A percentile compares a stretch with the other conserved stretches of the same genome.
Conservation (phyloP, 37 sponge, comb jelly and placozoan genomes). For the Chondrilla cf. caribensis region DNA sequence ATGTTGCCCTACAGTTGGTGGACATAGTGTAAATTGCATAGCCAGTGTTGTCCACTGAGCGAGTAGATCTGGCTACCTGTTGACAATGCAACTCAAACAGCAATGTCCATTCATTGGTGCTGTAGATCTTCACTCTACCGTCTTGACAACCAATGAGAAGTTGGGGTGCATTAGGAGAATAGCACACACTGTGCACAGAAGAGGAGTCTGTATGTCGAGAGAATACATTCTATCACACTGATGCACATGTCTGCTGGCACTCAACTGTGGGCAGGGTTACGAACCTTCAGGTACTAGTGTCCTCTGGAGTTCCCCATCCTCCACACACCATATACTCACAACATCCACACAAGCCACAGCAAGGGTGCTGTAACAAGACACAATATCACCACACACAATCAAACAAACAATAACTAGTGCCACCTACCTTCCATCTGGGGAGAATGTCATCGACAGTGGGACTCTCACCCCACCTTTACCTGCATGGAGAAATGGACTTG, state of each 20-base stretch:
- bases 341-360: slow-evolving; percentile 51
- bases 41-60: background rate
- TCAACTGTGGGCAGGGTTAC: background rate
- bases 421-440: slow-evolving; percentile 67
- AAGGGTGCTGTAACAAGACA: slow-evolving; percentile 29
- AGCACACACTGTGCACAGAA: slow-evolving; percentile 33
- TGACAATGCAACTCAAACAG: slow-evolving; percentile 19
- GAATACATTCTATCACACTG: too few relatives aligned
- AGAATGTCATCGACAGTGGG: slow-evolving; percentile 38
- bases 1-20: slow-evolving; percentile 16
- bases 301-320: slow-evolving; percentile 23
- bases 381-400: background rate
- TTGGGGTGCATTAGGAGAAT: slow-evolving; percentile 55
- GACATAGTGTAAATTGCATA: too few relatives aligned
- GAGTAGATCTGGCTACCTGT: background rate
- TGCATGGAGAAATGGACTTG: slow-evolving; percentile 7
- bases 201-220: background rate
- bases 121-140: slow-evolving; percentile 47
- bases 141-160: slow-evolving; percentile 51
- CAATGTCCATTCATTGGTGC: background rate
- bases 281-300: background rate
- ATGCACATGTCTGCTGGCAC: background rate
- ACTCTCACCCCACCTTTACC: slow-evolving; percentile 63
- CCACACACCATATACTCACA: slow-evolving; percentile 47
- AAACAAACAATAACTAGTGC: background rate